Base-by-base conservation (phyloP, 2,888 invertebrate genomes). In the Doris montereyensis region DNA sequence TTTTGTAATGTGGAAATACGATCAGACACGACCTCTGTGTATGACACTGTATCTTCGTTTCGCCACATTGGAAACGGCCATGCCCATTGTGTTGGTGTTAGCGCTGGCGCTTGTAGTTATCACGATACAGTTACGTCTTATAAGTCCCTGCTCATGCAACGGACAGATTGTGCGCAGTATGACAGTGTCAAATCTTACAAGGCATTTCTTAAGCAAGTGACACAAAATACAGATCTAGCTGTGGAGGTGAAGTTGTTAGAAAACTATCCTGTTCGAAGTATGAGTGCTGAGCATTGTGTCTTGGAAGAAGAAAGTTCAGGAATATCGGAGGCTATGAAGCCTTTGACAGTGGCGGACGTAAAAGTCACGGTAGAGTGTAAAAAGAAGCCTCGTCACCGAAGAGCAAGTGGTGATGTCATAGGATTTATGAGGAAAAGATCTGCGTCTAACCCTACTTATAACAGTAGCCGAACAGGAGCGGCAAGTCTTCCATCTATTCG, bases 131-230 rank as follows among this genome's bases (percentile, higher is more conserved):
- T 82, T 10, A 80, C 80, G 17, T 76, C 82, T 0, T 76, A 67
- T 58, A 80, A 80, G 58, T 80, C 80, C 17, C 30, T 82, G 2
- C 60, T 82, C 0, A 32, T 82, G 72, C 78, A 82, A 65, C 67
- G 41, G 26, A 73, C 76, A 2, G 80, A 82, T 34, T 76, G 76
- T 1, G 77, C 78, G 2, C 80, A 80, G 62, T 82, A 82, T 57
- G 82, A 80, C 73, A 82, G 78, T 35, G 82, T 82, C 4, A 78
- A 82, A 30, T 82, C 82, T 28, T 82, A 82, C 70, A 82, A 82
- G 67, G 80, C 82, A 8, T 82, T 82, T 67, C 62, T 82, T 35
- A 70, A 82, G 75, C 75, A 78, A 28, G 75, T 78, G 4, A 82
- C 80, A 1, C 77, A 81, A 58, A 52, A 76, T 26, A 82, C 73